Percentiles rank a stretch among this genome's conserved stretches.
Conservation (phyloP, 2,113 vertebrate species). For the Turnix velox region DNA sequence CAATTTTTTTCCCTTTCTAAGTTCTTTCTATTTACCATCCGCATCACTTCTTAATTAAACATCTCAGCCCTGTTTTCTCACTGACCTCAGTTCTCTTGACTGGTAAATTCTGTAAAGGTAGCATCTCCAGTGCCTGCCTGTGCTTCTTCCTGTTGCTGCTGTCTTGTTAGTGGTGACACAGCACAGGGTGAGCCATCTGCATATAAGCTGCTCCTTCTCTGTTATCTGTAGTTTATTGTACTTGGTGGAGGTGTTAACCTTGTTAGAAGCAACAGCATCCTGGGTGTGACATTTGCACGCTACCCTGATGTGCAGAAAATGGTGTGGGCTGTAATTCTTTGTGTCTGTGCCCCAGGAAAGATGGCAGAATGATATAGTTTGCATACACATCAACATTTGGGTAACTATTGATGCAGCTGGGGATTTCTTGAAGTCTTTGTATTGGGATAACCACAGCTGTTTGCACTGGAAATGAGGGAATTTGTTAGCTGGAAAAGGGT, state of each 20-base stretch:
- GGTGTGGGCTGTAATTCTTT: not conserved
- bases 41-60: rapidly evolving
- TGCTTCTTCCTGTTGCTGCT: not conserved
- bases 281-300: rapidly evolving
- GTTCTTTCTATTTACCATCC: not conserved
- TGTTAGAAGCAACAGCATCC: not conserved
- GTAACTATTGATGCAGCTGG: not conserved
- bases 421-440: not conserved
- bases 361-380: not conserved
- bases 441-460: not conserved
- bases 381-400: not conserved
- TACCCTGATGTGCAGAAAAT: not conserved
- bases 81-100: not conserved
- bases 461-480: not conserved
- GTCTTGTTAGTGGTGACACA: not conserved
- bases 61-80: not conserved
- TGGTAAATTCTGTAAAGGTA: not conserved
- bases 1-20: not conserved
- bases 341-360: not conserved
- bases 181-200: not conserved
- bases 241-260: not conserved
- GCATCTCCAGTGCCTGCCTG: not conserved
- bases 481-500: not conserved
- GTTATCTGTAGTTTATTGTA: not conserved
- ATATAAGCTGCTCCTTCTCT: not conserved